Conservation (phyloP, 2,113 vertebrate species). For the Quiscalus mexicanus region DNA sequence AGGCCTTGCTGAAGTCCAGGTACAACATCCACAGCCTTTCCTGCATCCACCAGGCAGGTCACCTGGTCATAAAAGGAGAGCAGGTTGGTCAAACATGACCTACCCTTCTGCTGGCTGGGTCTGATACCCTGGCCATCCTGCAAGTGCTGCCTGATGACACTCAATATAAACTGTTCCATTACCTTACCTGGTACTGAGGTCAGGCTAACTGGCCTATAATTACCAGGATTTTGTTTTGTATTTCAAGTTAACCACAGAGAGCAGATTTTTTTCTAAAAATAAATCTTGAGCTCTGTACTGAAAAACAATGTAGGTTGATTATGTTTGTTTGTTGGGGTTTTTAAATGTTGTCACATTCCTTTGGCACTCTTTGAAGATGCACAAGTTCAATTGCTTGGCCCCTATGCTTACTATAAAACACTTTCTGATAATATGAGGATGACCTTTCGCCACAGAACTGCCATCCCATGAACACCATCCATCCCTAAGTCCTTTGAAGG, state of each 20-base stretch:
- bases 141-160: background rate
- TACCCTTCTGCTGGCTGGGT: background rate
- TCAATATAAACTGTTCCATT: background rate
- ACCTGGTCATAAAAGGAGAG: background rate
- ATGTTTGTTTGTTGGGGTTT: background rate
- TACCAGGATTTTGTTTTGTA: background rate
- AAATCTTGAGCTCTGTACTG: background rate
- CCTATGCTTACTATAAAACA: background rate
- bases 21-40: background rate
- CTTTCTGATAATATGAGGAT: background rate
- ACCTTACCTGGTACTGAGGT: background rate
- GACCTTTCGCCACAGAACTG: background rate
- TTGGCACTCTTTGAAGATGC: background rate
- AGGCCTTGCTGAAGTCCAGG: background rate
- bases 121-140: background rate
- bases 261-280: background rate
- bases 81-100: background rate
- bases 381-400: background rate
- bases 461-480: background rate
- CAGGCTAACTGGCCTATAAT: background rate
- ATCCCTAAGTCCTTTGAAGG: background rate
- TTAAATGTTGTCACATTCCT: background rate
- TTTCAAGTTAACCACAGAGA: background rate
- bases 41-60: background rate
- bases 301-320: background rate